A percentile compares a stretch with the other conserved stretches of the same genome.
Conservation (phyloP, 2,888 invertebrate species). For the Muschampia plurimacula region DNA sequence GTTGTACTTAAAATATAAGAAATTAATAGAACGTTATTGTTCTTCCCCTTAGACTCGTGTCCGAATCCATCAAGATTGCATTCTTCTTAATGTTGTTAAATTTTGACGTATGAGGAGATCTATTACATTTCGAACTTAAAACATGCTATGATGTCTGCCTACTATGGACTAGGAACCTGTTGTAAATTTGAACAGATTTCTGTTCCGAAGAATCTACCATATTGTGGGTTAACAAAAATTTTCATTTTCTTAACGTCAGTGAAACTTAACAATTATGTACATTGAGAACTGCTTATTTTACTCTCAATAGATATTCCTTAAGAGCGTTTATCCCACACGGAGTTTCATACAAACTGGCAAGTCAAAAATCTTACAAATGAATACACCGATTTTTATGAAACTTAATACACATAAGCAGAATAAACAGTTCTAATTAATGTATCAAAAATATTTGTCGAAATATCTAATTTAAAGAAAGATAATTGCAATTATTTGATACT, state of each 20-base stretch:
- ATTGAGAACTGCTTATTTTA: conserved; percentile 6
- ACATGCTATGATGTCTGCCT: background rate
- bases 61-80: background rate
- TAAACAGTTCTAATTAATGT: too few species aligned
- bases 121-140: background rate
- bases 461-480: too few species aligned
- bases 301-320: background rate
- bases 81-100: too few species aligned
- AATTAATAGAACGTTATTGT: background rate
- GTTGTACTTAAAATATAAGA: background rate
- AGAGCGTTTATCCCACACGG: too few species aligned
- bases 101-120: too few species aligned
- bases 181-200: background rate
- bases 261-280: conserved; percentile 11
- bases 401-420: too few species aligned
- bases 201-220: background rate
- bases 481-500: too few species aligned
- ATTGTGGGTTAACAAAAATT: background rate
- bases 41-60: background rate
- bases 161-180: background rate
- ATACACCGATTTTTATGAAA: too few species aligned
- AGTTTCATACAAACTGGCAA: too few species aligned
- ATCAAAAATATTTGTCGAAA: too few species aligned
- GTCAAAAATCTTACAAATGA: too few species aligned
- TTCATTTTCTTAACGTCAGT: background rate